phyloP scores from a whole-genome alignment of 2,888 invertebrate species.

The Oxystoma pomonae region DNA sequence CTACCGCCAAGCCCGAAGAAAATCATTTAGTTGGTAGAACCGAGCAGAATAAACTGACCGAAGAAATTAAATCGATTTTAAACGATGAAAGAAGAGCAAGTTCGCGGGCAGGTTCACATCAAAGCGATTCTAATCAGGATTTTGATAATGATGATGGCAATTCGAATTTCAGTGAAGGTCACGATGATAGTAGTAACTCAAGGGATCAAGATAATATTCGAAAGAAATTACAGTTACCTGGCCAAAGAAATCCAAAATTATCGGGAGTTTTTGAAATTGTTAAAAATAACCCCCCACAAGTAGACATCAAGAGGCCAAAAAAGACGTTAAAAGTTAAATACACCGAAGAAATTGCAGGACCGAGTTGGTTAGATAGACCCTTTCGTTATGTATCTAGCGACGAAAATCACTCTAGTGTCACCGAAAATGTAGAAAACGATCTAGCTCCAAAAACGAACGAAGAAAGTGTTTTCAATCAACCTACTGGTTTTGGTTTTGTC shows the following conservation, averaged over 20 bases:
- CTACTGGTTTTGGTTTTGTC: not conserved
- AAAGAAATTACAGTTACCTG: too few species aligned
- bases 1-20: not conserved
- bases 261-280: not conserved
- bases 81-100: not conserved
- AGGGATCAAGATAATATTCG: not conserved
- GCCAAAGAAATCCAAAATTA: not conserved
- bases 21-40: not conserved
- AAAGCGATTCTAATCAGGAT: not conserved
- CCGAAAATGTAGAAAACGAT: too few species aligned
- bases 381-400: not conserved
- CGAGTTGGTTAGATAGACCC: not conserved
- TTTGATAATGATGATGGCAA: not conserved
- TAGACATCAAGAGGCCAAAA: not conserved
- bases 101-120: not conserved
- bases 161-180: not conserved
- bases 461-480: too few species aligned
- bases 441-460: too few species aligned
- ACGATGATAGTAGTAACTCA: not conserved
- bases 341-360: not conserved
- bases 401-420: too few species aligned
- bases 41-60: not conserved
- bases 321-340: not conserved
- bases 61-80: not conserved
- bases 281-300: not conserved